phyloP scores from a whole-genome alignment of 2,888 invertebrate genomes.

The Griposia aprilina region DNA sequence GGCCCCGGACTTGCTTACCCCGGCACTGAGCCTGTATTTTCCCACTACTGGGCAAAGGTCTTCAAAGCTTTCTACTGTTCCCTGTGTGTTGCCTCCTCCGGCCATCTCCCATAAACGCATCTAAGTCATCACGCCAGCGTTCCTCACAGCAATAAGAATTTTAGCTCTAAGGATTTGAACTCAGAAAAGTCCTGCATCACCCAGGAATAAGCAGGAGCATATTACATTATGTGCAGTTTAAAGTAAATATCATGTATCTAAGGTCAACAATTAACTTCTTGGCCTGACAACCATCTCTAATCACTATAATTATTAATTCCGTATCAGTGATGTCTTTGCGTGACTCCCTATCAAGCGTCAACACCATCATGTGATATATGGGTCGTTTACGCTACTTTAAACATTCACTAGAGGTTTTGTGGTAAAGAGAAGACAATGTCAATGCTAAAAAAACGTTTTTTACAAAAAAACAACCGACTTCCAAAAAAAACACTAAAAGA shows the following conservation, averaged over 20 bases:
- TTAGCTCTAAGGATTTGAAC: not conserved
- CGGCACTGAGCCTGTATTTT: too few species aligned
- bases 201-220: constrained; percentile 11
- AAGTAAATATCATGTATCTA: constrained; percentile 70
- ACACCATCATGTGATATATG: constrained; percentile 59
- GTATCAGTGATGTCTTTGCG: constrained; percentile 77
- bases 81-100: too few species aligned
- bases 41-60: too few species aligned
- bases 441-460: too few species aligned
- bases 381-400: not conserved
- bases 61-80: too few species aligned
- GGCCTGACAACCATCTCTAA: constrained; percentile 81
- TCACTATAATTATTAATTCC: constrained; percentile 68
- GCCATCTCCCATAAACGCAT: too few species aligned
- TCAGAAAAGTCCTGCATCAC: constrained; percentile 12
- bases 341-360: constrained; percentile 74
- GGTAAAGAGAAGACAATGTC: not conserved
- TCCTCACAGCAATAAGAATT: not conserved
- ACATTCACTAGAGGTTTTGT: not conserved
- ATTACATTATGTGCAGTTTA: constrained; percentile 62
- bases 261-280: constrained; percentile 82
- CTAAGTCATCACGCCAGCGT: too few species aligned
- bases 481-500: too few species aligned
- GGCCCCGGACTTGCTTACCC: too few species aligned
- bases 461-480: too few species aligned